phyloP scores from a whole-genome alignment of 2,797 vertebrate species.

The Sebastes wilsoni region DNA sequence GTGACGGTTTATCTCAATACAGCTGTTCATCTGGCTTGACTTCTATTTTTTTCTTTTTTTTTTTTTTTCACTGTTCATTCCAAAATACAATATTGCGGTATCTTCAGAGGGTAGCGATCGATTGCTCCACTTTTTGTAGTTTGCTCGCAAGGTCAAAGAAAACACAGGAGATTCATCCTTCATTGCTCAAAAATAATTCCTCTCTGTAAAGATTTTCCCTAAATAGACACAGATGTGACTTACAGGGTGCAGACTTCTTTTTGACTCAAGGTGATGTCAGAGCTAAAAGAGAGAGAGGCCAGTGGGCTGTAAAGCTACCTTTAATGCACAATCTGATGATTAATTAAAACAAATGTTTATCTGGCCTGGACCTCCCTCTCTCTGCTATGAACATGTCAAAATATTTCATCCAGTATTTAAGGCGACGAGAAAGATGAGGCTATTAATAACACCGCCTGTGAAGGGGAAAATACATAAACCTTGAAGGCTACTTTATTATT shows the following conservation, averaged over 20 bases:
- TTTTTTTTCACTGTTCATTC: constrained; percentile 49
- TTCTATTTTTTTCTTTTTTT: constrained; percentile 74
- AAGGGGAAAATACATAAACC: constrained; percentile 76
- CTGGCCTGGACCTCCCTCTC: constrained; percentile 63
- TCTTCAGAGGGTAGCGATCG: constrained; percentile 74
- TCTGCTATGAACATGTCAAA: constrained; percentile 75
- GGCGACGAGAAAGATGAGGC: constrained; percentile 73
- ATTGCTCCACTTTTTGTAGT: constrained; percentile 75
- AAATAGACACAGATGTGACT: constrained; percentile 68
- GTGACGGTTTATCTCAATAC: constrained; percentile 84
- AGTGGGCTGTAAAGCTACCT: constrained; percentile 44
- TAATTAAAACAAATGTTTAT: constrained; percentile 81
- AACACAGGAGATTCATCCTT: constrained; percentile 68
- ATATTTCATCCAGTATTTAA: constrained; percentile 79
- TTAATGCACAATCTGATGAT: constrained; percentile 72
- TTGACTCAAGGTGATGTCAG: constrained; percentile 52
- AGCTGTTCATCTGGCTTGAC: constrained; percentile 82
- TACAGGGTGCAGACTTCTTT: constrained; percentile 31
- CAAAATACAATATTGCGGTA: constrained; percentile 64
- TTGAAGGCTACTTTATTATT: constrained; percentile 81
- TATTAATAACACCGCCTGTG: constrained; percentile 77
- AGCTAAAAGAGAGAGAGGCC: constrained; percentile 28
- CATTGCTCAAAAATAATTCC: constrained; percentile 64
- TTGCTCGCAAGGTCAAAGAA: constrained; percentile 75
- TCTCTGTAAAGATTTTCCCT: constrained; percentile 61